These are phyloP conservation scores for Latrodectus geometricus DNA, from an alignment of 1,140 invertebrate species.

Conservation along the genomic window DNA sequence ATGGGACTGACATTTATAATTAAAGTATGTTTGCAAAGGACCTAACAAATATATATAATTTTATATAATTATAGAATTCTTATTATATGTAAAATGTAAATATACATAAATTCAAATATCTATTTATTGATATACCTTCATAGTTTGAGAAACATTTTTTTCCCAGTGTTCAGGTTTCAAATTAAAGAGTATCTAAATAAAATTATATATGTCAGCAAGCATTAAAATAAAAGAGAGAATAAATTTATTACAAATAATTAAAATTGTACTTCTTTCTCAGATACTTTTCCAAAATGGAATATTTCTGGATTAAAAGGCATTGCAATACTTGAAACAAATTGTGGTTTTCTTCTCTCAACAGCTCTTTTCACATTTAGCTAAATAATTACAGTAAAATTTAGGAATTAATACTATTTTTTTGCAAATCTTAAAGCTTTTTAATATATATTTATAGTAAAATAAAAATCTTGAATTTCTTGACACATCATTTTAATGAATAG, in stretches of 20 bases:
- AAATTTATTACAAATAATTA: not conserved
- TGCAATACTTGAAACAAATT: slow-evolving; percentile 72
- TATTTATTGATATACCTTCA: not conserved
- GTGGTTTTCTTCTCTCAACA: slow-evolving; percentile 74
- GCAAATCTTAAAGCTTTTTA: too few species aligned
- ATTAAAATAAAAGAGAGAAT: not conserved
- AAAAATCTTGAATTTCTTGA: too few species aligned
- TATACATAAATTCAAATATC: not conserved
- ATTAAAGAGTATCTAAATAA: not conserved
- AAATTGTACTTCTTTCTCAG: slow-evolving; percentile 74
- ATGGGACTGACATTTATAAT: not conserved
- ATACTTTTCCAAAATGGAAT: slow-evolving; percentile 79
- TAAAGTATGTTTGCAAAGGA: not conserved
- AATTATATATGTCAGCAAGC: not conserved
- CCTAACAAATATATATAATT: not conserved
- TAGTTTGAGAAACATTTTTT: not conserved
- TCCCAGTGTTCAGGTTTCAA: not conserved
- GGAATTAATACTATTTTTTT: too few species aligned
- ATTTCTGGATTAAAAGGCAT: slow-evolving; percentile 74
- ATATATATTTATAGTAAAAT: too few species aligned
- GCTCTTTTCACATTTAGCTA: slow-evolving; percentile 77
- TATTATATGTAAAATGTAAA: not conserved
- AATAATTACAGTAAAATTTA: not conserved
- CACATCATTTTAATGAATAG: too few species aligned
- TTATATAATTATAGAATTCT: not conserved